Conservation (phyloP, 2,797 vertebrate species). For the Hippocampus kuda region DNA sequence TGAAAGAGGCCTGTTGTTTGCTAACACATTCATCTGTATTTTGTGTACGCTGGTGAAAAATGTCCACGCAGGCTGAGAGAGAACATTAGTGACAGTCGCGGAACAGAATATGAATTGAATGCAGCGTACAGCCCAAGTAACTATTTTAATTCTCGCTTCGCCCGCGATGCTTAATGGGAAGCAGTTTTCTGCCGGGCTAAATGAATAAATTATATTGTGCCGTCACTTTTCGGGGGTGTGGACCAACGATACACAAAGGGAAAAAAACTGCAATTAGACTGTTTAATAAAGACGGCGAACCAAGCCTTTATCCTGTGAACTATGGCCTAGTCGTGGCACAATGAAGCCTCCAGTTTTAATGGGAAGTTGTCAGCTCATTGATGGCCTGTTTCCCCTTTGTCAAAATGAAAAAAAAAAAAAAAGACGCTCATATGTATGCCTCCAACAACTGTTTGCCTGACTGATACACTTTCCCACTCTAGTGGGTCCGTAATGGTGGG, state of each 20-base stretch:
- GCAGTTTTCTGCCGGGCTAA: conserved; percentile 34
- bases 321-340: conserved; percentile 40
- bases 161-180: conserved; percentile 38
- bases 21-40: conserved; percentile 19
- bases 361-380: conserved; percentile 39
- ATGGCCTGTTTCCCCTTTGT: conserved; percentile 26
- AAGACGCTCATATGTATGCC: neutral
- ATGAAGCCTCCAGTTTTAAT: conserved; percentile 40
- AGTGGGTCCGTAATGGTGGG: no score
- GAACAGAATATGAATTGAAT: conserved; percentile 17
- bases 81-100: neutral
- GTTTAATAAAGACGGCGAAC: conserved; percentile 63
- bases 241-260: conserved; percentile 60
- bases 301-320: conserved; percentile 26
- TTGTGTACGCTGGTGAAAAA: conserved; percentile 17
- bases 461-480: no score
- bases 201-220: conserved; percentile 62
- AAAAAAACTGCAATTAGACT: conserved; percentile 61
- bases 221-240: conserved; percentile 56
- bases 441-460: neutral
- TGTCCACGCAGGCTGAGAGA: neutral
- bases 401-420: neutral
- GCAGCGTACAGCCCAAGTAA: conserved; percentile 5
- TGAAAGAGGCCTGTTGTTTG: conserved; percentile 1
- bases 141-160: conserved; percentile 29